Conservation (phyloP, 2,888 invertebrate genomes). For the Hemicrepidius hirtus region DNA sequence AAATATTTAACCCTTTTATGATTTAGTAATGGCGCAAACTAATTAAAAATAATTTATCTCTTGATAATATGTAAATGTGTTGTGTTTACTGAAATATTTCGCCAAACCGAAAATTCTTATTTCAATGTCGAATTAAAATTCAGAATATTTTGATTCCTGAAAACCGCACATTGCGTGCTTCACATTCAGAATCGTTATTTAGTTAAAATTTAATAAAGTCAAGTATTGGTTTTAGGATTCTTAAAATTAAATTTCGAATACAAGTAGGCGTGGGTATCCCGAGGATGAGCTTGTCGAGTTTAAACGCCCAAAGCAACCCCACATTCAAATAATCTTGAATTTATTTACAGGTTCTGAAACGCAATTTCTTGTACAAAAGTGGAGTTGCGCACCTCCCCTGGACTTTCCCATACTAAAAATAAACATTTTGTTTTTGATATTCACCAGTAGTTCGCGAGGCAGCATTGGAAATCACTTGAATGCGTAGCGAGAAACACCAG, state of each 20-base stretch:
- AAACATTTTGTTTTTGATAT: no score
- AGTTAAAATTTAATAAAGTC: conserved; percentile 20
- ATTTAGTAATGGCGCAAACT: neutral
- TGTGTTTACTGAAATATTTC: neutral
- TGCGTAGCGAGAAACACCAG: no score
- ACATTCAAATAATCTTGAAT: no score
- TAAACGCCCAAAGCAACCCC: neutral
- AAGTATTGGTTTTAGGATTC: conserved; percentile 7
- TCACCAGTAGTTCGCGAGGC: no score
- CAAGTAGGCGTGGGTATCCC: neutral
- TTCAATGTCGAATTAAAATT: neutral
- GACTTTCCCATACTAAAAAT: no score
- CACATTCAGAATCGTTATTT: conserved; percentile 6
- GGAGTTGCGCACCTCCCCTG: no score
- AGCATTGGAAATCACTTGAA: no score
- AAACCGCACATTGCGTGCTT: neutral
- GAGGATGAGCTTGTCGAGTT: conserved; percentile 1
- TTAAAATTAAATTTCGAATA: conserved; percentile 19
- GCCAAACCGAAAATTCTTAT: neutral
- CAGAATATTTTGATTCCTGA: conserved; percentile 9
- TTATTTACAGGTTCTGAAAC: no score
- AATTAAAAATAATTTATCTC: conserved; percentile 19
- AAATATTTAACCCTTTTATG: neutral
- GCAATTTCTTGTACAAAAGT: no score
- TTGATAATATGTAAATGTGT: conserved; percentile 6